Evolutionary conservation across 2,113 vertebrate genomes (phyloP), one percentile per base, ranked within the genome.

Genomic region (Prochilodus magdalenae): DNA sequence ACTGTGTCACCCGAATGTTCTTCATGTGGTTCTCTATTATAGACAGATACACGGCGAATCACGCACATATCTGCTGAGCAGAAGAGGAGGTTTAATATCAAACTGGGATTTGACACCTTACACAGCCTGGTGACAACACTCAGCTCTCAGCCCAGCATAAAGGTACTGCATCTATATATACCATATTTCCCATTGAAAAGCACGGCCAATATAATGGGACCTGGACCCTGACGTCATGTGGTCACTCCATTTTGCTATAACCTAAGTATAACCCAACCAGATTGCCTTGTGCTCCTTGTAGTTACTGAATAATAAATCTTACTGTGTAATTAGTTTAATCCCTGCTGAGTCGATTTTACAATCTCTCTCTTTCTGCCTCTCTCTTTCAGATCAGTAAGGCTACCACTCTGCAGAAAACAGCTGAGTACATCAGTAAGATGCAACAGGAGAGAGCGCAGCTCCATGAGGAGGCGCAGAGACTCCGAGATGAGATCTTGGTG

Each of bases 1-100:
- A 5, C 29, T 18, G 16, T 29, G 4, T 51, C 16, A 26, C 36
- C 1, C 49, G 7, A 20, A 22, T 26, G 12, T 60, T 57, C 11
- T 44, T 77, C 74, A 70, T 79, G 16, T 62, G 75, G 29, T 71
- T 73, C 30, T 87, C 71, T 84, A 11, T 87, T 90, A 86, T 93
- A 98, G 94, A 92, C 91, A 0, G 96, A 99, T 86, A 96, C 79
- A 85, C 94, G 97, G 44, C 95, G 97, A 73, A 97, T 99, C 86
- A 98, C 96, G 0, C 98, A 99, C 90, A 99, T 99, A 90, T 99
- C 97, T 0, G 98, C 98, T 0, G 98, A 99, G 88, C 97, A 99
- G 93, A 99, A 99, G 91, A 93, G 98, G n/a, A 96, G 97, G 15
- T 99, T 99, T 92, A 99, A 99, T 89, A 99, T 99, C 92, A 98